Evolutionary conservation across 2,797 vertebrate species (phyloP).

Genomic region (Sebastolobus altivelis): DNA sequence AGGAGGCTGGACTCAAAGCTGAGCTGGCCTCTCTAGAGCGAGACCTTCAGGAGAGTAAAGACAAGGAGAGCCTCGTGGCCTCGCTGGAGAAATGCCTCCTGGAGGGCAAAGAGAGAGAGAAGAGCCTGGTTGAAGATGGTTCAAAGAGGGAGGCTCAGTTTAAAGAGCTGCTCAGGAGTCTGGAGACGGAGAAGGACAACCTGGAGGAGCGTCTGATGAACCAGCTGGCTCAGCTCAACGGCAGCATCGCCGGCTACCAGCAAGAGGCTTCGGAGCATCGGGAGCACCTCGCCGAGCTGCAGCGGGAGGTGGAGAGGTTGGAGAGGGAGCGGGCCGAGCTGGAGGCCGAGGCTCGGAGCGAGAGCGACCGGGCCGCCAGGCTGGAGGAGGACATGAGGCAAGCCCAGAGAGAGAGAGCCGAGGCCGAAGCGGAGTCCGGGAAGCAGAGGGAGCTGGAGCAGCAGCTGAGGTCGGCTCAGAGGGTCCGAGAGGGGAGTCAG

Average conservation of each 20-base stretch:
- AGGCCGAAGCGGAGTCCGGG: constrained; percentile 85
- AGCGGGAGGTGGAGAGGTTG: constrained; percentile 76
- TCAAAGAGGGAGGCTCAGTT: constrained; percentile 83
- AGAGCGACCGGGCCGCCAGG: constrained; percentile 75
- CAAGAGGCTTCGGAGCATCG: constrained; percentile 90
- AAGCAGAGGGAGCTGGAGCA: constrained; percentile 90
- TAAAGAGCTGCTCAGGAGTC: constrained; percentile 80
- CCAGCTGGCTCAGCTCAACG: constrained; percentile 98
- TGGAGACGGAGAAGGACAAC: constrained; percentile 94
- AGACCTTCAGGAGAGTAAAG: constrained; percentile 79
- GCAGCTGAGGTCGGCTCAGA: constrained; percentile 89
- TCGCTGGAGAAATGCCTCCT: constrained; percentile 80
- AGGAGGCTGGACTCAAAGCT: constrained; percentile 58
- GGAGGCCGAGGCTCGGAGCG: constrained; percentile 81
- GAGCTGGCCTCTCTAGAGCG: constrained; percentile 80
- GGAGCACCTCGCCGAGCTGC: constrained; percentile 78
- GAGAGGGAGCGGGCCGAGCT: constrained; percentile 81
- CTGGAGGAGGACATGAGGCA: constrained; percentile 94
- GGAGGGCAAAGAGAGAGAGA: constrained; percentile 77
- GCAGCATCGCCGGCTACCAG: constrained; percentile 96
- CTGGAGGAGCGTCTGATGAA: constrained; percentile 98
- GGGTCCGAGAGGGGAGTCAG: constrained; percentile 86
- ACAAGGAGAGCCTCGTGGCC: constrained; percentile 75
- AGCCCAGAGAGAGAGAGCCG: constrained; percentile 86
- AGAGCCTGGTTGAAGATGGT: constrained; percentile 76